These are phyloP conservation scores for Thripadectes ignobilis DNA, from an alignment of 2,797 vertebrate species.

Conservation along the genomic window DNA sequence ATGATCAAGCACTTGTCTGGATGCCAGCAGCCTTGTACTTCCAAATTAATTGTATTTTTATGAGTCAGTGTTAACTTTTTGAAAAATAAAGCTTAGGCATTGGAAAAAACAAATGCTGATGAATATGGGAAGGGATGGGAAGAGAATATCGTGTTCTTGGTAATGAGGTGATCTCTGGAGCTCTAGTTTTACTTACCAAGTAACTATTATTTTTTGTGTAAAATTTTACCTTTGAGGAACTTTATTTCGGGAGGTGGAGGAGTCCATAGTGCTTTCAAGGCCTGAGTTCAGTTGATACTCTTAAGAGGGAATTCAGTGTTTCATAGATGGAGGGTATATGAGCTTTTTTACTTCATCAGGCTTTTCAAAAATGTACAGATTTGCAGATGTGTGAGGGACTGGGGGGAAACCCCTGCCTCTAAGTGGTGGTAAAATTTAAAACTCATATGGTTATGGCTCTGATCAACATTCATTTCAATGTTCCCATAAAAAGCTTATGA, in stretches of 20 bases:
- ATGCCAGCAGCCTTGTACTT: conserved; percentile 3
- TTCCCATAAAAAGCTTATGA: conserved; percentile 57
- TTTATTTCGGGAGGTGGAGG: not conserved
- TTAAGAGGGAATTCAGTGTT: not conserved
- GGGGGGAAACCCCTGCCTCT: not conserved
- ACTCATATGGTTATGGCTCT: conserved; percentile 26
- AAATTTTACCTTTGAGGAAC: not conserved
- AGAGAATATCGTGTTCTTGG: not conserved
- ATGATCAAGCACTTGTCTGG: not conserved
- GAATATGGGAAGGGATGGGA: not conserved
- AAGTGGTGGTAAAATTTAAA: conserved; percentile 33
- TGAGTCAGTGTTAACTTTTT: not conserved
- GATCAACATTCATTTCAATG: conserved; percentile 36
- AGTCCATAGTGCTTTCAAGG: not conserved
- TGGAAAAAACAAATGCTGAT: not conserved
- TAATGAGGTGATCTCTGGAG: not conserved
- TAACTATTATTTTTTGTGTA: not conserved
- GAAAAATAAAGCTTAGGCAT: not conserved
- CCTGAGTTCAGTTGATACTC: not conserved
- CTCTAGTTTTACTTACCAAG: not conserved
- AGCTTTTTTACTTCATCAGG: not conserved
- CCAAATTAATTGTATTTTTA: not conserved
- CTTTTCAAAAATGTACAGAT: not conserved
- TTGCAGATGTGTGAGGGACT: not conserved
- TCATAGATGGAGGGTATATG: not conserved